Evolutionary conservation across 92 coral and sea anemone species (phyloP).

Genomic region (Phenganax subtilis): DNA sequence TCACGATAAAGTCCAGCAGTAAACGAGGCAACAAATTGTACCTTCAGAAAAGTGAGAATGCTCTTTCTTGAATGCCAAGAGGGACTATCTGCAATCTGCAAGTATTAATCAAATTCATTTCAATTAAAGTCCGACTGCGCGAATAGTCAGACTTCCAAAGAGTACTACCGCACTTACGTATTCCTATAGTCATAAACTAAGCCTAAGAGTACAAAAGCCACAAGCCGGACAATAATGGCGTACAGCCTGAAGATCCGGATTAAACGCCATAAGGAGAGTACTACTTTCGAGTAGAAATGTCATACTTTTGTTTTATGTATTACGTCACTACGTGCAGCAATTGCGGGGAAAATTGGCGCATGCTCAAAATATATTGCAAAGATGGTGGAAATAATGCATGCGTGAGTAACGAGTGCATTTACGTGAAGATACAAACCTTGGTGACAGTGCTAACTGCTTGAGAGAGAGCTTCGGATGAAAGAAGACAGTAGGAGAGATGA

Average conservation of each 20-base stretch:
- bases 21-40: neutral
- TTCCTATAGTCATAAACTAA: slow-evolving; percentile 12
- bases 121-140: slow-evolving; percentile 4
- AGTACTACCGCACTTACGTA: slow-evolving; percentile 12
- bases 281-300: neutral
- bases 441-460: slow-evolving; percentile 32
- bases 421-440: slow-evolving; percentile 1
- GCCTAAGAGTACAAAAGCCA: neutral
- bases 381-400: too few relatives aligned
- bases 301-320: neutral
- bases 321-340: neutral
- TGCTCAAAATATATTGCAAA: neutral
- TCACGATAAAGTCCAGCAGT: neutral
- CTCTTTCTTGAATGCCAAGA: slow-evolving; percentile 92
- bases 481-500: slow-evolving; percentile 38
- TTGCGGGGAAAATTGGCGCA: neutral
- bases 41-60: slow-evolving; percentile 77
- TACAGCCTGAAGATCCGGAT: slow-evolving; percentile 1
- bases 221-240: slow-evolving; percentile 1
- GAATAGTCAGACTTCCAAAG: slow-evolving; percentile 20
- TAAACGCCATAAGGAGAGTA: slow-evolving; percentile 9
- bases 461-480: slow-evolving; percentile 38
- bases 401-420: neutral
- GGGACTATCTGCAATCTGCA: slow-evolving; percentile 63
- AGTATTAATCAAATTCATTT: neutral